Conservation (phyloP, 2,888 invertebrate species). For the Melikaiella ostensackeni region DNA sequence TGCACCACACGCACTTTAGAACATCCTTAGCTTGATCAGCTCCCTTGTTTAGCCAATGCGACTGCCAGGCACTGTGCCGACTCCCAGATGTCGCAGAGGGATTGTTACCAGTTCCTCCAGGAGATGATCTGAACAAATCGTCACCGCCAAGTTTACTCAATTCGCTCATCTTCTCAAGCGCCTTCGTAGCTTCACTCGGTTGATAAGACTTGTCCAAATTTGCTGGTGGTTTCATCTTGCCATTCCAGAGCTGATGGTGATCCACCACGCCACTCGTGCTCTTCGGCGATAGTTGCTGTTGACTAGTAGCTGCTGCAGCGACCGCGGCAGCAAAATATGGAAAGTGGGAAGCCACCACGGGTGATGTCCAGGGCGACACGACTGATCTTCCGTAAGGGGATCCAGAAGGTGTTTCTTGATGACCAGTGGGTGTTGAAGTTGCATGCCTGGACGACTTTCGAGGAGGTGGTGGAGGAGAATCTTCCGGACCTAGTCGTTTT, state of each 20-base stretch:
- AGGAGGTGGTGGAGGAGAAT: slow-evolving; percentile 80
- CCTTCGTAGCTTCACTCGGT: slow-evolving; percentile 91
- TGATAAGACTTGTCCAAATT: slow-evolving; percentile 73
- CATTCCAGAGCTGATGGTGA: slow-evolving; percentile 83
- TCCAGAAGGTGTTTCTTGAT: slow-evolving; percentile 65
- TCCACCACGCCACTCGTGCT: slow-evolving; percentile 77
- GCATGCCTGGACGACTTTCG: slow-evolving; percentile 82
- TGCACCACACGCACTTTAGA: slow-evolving; percentile 98
- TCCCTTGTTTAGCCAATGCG: slow-evolving; percentile 97
- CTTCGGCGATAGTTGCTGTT: slow-evolving; percentile 84
- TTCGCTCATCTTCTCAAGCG: slow-evolving; percentile 94
- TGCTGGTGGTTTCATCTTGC: slow-evolving; percentile 86
- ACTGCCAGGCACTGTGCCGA: slow-evolving; percentile 95
- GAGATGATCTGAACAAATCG: slow-evolving; percentile 83
- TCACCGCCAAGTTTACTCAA: slow-evolving; percentile 91
- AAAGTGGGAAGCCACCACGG: slow-evolving; percentile 85
- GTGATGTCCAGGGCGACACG: slow-evolving; percentile 88
- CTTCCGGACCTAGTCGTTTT: slow-evolving; percentile 84
- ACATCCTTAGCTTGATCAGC: slow-evolving; percentile 97
- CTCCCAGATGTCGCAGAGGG: slow-evolving; percentile 81
- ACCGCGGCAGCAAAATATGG: slow-evolving; percentile 90
- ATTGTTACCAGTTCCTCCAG: slow-evolving; percentile 80
- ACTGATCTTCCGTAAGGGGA: slow-evolving; percentile 84
- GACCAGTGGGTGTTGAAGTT: slow-evolving; percentile 57
- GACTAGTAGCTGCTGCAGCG: slow-evolving; percentile 85